A percentile compares a stretch with the other conserved stretches of the same genome.
Conservation (phyloP, 2,113 vertebrate genomes). For the Sclerurus mexicanus region DNA sequence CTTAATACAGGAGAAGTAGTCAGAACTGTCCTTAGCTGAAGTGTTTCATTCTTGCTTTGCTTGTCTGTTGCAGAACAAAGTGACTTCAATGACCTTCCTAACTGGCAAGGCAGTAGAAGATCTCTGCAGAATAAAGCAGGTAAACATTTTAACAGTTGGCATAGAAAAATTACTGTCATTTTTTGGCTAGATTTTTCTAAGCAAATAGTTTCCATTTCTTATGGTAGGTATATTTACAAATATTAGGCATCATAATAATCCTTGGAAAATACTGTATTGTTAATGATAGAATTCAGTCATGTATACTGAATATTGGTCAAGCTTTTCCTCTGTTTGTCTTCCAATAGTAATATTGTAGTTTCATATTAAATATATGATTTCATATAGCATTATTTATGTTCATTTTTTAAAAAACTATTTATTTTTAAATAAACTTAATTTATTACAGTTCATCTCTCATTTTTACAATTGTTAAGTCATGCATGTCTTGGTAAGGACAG, state of each 20-base stretch:
- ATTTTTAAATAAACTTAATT: not conserved
- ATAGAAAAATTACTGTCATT: not conserved
- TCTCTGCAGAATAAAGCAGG: constrained; percentile 98
- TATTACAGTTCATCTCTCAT: not conserved
- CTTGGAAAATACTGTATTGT: not conserved
- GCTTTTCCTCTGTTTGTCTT: not conserved
- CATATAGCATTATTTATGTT: not conserved
- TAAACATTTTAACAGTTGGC: constrained; percentile 63
- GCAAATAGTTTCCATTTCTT: not conserved
- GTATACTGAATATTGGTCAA: not conserved
- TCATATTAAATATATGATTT: not conserved
- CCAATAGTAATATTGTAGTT: not conserved
- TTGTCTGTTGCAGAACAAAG: constrained; percentile 88
- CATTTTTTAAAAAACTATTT: rapidly evolving
- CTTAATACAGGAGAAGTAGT: not conserved
- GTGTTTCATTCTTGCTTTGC: not conserved
- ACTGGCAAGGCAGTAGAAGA: constrained; percentile 95
- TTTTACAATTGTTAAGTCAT: not conserved
- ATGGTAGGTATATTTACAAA: not conserved
- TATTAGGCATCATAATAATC: not conserved
- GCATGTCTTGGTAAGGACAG: not conserved
- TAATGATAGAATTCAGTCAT: not conserved
- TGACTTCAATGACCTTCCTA: constrained; percentile 95
- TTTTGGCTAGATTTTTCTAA: not conserved
- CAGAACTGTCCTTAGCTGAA: not conserved